Conservation (phyloP, 1,140 invertebrate genomes). For the Nasonia vitripennis region DNA sequence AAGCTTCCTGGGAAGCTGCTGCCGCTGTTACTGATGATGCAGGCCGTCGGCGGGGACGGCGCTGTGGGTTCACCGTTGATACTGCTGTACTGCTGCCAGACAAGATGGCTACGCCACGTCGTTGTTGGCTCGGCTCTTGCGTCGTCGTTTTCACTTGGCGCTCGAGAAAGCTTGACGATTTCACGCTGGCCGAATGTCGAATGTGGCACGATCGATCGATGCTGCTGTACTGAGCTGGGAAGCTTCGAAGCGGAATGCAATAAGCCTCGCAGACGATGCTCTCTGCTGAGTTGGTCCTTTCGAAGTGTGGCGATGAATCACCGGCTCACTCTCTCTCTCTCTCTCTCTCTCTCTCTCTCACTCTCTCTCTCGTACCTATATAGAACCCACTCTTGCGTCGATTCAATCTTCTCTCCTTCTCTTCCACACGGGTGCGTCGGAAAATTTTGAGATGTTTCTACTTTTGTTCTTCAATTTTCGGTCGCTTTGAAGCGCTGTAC, state of each 20-base stretch:
- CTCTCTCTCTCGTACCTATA: slow-evolving; percentile 4
- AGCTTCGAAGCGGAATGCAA: no score
- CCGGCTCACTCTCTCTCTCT: background rate
- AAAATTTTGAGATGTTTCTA: background rate
- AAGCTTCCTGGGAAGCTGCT: background rate
- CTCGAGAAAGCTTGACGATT: background rate
- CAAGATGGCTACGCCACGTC: slow-evolving; percentile 49
- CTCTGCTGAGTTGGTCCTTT: background rate
- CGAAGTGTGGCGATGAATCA: slow-evolving; percentile 2
- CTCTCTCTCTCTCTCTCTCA: background rate
- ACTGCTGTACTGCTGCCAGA: background rate
- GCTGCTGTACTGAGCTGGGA: background rate
- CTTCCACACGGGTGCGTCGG: background rate
- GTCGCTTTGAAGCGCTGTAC: background rate
- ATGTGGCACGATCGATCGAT: background rate
- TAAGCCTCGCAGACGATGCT: background rate
- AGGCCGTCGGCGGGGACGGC: background rate
- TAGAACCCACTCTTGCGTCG: slow-evolving; percentile 1
- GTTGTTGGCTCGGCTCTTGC: background rate
- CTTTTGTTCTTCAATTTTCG: background rate
- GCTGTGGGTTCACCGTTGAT: background rate
- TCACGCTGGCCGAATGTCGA: background rate
- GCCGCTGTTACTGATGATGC: background rate
- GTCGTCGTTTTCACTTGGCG: background rate
- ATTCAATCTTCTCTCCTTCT: background rate